These are phyloP conservation scores for Flabesymbios commensalis DNA, from an alignment of 2,888 invertebrate genomes.

Conservation along the genomic window DNA sequence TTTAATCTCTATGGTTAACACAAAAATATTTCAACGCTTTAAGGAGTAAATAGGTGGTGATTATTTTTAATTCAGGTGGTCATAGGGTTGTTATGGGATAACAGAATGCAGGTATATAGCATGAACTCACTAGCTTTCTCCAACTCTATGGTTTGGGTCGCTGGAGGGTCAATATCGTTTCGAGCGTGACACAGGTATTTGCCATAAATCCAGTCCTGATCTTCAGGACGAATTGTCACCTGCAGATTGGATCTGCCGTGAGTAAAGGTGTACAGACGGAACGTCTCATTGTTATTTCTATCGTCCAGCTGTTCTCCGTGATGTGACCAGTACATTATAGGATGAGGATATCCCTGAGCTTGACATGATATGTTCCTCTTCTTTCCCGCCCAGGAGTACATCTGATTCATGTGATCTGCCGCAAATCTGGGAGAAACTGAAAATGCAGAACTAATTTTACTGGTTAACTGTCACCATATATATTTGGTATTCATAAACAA, in stretches of 20 bases:
- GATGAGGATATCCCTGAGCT: constrained; percentile 30
- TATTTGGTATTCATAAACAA: too few relatives aligned
- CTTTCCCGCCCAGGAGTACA: constrained; percentile 35
- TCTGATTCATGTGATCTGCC: constrained; percentile 9
- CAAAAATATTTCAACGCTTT: too few relatives aligned
- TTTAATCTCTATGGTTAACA: too few relatives aligned
- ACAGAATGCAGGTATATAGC: too few relatives aligned
- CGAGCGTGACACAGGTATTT: constrained; percentile 28
- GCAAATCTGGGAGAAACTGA: constrained; percentile 19
- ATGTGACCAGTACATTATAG: constrained; percentile 30
- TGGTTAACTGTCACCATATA: too few relatives aligned
- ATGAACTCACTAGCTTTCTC: constrained; percentile 20
- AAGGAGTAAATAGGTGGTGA: too few relatives aligned
- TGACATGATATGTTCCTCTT: constrained; percentile 34
- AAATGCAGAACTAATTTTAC: too few relatives aligned
- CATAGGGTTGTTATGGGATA: too few relatives aligned
- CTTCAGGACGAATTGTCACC: constrained; percentile 27
- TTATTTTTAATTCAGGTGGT: too few relatives aligned
- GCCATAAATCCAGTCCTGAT: constrained; percentile 36
- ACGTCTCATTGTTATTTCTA: constrained; percentile 34
- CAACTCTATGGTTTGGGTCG: constrained; percentile 15
- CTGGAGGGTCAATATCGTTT: constrained; percentile 23
- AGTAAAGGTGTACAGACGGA: constrained; percentile 23
- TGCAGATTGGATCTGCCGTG: constrained; percentile 3
- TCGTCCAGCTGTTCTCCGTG: constrained; percentile 10